Evolutionary conservation across 2,888 invertebrate species (phyloP), one percentile per base, ranked within the genome.

Genomic region (Cotesia congregata): DNA sequence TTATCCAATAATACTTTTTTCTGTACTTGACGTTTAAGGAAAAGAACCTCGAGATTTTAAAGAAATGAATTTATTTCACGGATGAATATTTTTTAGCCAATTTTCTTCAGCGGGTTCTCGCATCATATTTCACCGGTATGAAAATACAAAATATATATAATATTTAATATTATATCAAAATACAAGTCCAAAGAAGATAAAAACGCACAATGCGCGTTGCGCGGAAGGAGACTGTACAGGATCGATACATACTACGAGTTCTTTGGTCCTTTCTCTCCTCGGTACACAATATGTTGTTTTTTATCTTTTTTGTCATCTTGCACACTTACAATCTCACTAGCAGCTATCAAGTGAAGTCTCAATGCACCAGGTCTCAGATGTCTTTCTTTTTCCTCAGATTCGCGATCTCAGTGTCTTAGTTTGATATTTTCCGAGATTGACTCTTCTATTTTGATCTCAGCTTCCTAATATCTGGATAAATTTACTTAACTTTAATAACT

Each of bases 131-230:
- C 50, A 50, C 50, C 30, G 30, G 30, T 30, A 30, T 30, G 30
- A 30, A 30, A 30, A 30, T 50, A 50, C 4, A 50, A 50, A 50
- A 50, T 50, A 50, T 12, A 50, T 50, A 50, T 12, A 12, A 50
- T 30, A 2, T 30, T 3, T 30, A 50, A 50, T 50, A 50, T 50
- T 7, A 50, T 50, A 50, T 50, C 12, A 12, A 50, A 50, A 50
- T 12, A 50, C 6, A 41, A 41, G 9, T 41, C 7, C 9, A 41
- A 41, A 41, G 41, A 41, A 41, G 12, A 50, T 50, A 50, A 50
- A 50, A 50, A 50, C 50, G 50, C 50, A 50, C 50, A 50, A 50
- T 50, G 50, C 50, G 50, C 50, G 50, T 50, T 50, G 50, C 50
- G 50, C 50, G 50, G 50, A 50, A 50, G 50, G 50, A 50, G 7